A percentile compares a stretch with the other conserved stretches of the same genome.
Evolutionary conservation across 2,797 vertebrate species (phyloP).

Genomic region (Microchirus variegatus): DNA sequence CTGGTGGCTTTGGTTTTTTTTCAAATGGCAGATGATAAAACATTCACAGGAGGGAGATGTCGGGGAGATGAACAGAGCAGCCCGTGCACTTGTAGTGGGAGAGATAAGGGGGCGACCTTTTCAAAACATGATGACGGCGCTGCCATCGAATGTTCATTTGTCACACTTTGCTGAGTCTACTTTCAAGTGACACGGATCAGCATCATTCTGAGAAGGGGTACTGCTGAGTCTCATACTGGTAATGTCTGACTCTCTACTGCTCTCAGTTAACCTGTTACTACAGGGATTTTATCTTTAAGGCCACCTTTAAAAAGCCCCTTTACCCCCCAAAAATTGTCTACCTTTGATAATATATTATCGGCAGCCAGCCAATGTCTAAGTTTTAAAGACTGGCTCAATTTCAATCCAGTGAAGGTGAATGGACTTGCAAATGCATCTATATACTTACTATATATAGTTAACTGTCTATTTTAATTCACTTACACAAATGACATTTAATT

Average conservation of each 20-base stretch:
- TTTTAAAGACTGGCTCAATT: no score
- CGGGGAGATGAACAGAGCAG: constrained; percentile 40
- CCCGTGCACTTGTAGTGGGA: constrained; percentile 35
- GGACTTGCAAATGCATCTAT: no score
- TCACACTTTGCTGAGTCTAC: constrained; percentile 66
- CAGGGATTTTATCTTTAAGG: not conserved
- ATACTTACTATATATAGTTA: no score
- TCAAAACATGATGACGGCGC: constrained; percentile 48
- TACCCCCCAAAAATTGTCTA: no score
- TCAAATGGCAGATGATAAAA: constrained; percentile 48
- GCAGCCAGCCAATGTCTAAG: no score
- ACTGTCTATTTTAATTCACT: no score
- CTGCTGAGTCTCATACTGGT: constrained; percentile 41
- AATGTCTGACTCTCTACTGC: constrained; percentile 26
- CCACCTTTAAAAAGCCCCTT: no score
- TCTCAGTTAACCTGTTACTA: constrained; percentile 1
- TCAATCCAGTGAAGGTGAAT: no score
- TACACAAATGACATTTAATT: not conserved
- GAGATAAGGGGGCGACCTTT: constrained; percentile 62
- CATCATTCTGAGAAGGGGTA: constrained; percentile 36
- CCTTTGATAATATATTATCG: no score
- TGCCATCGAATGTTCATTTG: constrained; percentile 59
- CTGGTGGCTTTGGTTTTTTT: constrained; percentile 43
- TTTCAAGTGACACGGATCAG: constrained; percentile 65
- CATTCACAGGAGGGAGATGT: constrained; percentile 34